phyloP scores from a whole-genome alignment of 35 echinoderm and acorn worm genomes.

The Apostichopus japonicus region DNA sequence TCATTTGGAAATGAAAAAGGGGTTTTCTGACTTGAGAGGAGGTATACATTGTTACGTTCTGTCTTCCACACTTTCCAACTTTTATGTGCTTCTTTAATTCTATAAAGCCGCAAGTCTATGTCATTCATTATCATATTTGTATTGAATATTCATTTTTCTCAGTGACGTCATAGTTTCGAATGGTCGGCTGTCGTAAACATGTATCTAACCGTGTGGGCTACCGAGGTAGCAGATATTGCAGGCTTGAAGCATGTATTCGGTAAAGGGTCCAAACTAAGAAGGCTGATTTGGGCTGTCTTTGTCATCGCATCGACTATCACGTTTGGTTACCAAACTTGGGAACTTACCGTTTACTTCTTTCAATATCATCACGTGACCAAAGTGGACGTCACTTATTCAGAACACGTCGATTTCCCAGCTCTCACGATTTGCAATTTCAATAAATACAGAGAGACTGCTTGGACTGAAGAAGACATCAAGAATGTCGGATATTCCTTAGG shows the following conservation, averaged over 20 bases:
- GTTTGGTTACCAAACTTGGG: constrained; percentile 26
- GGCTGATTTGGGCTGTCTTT: constrained; percentile 40
- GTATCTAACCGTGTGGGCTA: constrained; percentile 55
- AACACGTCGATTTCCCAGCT: constrained; percentile 63
- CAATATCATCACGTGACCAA: constrained; percentile 72
- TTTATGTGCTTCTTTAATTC: no score
- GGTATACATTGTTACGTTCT: no score
- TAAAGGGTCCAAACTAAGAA: constrained; percentile 48
- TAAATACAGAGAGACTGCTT: constrained; percentile 69
- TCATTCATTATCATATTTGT: no score
- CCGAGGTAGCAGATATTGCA: constrained; percentile 50
- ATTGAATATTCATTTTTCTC: background rate
- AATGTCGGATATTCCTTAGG: constrained; percentile 60
- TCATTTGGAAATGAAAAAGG: no score
- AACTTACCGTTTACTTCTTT: constrained; percentile 41
- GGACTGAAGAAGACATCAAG: constrained; percentile 61
- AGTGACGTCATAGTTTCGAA: background rate
- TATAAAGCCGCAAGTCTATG: no score
- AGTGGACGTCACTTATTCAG: constrained; percentile 57
- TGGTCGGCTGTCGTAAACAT: background rate
- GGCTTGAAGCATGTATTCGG: constrained; percentile 52
- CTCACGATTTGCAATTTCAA: constrained; percentile 82
- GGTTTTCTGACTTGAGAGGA: no score
- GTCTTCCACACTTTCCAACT: no score
- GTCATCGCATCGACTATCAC: constrained; percentile 2